A percentile compares a stretch with the other conserved stretches of the same genome.
Conservation (phyloP, 2,888 invertebrate species). For the Boloria selene region DNA sequence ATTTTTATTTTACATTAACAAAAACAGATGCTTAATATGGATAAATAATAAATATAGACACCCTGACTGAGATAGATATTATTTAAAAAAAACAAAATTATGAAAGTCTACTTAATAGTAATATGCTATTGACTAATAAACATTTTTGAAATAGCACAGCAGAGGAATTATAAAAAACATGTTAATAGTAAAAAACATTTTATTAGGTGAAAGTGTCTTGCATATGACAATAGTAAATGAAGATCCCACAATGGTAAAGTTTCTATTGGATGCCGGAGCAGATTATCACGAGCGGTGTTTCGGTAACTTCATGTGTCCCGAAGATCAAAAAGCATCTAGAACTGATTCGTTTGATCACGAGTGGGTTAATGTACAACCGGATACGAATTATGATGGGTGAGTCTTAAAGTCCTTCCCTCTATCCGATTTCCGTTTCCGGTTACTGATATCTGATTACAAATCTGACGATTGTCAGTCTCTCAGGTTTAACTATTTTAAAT, state of each 20-base stretch:
- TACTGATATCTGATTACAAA: background rate
- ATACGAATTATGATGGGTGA: conserved; percentile 93
- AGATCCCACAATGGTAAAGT: conserved; percentile 98
- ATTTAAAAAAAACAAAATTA: no score
- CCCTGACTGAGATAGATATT: no score
- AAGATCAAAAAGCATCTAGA: conserved; percentile 96
- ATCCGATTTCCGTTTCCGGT: background rate
- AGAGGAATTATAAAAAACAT: no score
- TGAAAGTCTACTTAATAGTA: no score
- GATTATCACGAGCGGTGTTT: conserved; percentile 96
- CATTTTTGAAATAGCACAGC: no score
- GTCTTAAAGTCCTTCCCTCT: conserved; percentile 15
- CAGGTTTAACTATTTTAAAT: no score
- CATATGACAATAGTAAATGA: conserved; percentile 99
- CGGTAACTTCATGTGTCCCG: conserved; percentile 98
- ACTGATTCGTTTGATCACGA: conserved; percentile 95
- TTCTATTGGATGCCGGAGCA: conserved; percentile 93
- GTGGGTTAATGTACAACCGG: conserved; percentile 90
- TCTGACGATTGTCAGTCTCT: background rate
- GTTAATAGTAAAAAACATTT: background rate
- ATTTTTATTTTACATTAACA: no score
- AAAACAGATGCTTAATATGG: no score
- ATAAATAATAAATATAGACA: no score
- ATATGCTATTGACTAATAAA: no score
- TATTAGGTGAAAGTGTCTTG: conserved; percentile 92